Evolutionary conservation across 2,888 invertebrate genomes (phyloP).

Genomic region (Acrobasis repandana): DNA sequence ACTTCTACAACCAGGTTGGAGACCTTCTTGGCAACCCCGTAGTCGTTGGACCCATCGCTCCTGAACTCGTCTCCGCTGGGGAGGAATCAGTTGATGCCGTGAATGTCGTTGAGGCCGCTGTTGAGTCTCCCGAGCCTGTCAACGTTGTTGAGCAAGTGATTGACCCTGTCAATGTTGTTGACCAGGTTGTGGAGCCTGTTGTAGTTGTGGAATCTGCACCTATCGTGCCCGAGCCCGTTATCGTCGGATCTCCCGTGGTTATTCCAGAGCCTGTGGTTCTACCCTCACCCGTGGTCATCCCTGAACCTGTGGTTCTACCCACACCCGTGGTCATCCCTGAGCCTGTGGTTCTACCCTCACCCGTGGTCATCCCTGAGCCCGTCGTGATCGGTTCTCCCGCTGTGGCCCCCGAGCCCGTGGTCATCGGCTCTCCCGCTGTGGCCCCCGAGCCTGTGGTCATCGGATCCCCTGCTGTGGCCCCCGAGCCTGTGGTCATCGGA

Average conservation of each 20-base stretch:
- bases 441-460: not conserved
- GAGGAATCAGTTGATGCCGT: conserved; percentile 3
- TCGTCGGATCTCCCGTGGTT: not conserved
- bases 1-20: not conserved
- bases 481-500: not conserved
- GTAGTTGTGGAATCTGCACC: not conserved
- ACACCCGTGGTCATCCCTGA: not conserved
- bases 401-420: not conserved
- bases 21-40: conserved; percentile 4
- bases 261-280: not conserved
- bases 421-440: not conserved
- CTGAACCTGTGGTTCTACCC: not conserved
- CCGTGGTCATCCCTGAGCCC: not conserved
- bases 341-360: not conserved
- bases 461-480: not conserved
- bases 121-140: not conserved
- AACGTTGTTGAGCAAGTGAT: not conserved
- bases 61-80: not conserved
- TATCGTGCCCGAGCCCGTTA: conserved; percentile 7
- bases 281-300: not conserved
- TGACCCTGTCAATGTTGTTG: conserved; percentile 1
- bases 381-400: not conserved
- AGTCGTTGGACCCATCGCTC: not conserved
- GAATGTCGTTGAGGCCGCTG: not conserved
- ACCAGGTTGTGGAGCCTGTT: not conserved